Conservation (phyloP, 2,113 vertebrate genomes). For the Otus sunia region DNA sequence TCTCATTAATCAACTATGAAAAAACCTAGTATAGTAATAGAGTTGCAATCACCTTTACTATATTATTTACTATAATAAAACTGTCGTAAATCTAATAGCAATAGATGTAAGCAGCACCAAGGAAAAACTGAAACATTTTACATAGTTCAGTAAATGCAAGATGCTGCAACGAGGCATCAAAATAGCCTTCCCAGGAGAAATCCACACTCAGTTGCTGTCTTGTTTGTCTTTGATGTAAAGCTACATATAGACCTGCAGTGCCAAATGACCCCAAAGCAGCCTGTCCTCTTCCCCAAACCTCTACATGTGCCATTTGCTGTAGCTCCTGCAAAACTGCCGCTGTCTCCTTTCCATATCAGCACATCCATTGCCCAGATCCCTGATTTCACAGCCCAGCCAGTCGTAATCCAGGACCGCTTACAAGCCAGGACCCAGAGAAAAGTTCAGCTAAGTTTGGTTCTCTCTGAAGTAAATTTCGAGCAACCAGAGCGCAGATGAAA, state of each 20-base stretch:
- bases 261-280: neutral
- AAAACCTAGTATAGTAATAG: neutral
- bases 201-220: neutral
- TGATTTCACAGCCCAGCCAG: neutral
- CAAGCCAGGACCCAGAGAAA: neutral
- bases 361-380: neutral
- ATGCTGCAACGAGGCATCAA: neutral
- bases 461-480: neutral
- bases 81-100: neutral
- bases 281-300: neutral
- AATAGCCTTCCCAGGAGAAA: constrained; percentile 7
- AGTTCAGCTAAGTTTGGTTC: constrained; percentile 23
- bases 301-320: neutral
- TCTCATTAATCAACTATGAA: neutral
- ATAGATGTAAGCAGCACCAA: neutral
- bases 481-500: neutral
- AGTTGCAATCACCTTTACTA: neutral
- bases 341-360: neutral
- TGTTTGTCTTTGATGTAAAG: neutral
- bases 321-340: neutral
- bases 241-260: neutral
- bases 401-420: neutral
- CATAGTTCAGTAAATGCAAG: neutral
- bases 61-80: constrained; percentile 36
- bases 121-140: neutral